Conservation (phyloP, 2,113 vertebrate genomes). For the Gadus macrocephalus region DNA sequence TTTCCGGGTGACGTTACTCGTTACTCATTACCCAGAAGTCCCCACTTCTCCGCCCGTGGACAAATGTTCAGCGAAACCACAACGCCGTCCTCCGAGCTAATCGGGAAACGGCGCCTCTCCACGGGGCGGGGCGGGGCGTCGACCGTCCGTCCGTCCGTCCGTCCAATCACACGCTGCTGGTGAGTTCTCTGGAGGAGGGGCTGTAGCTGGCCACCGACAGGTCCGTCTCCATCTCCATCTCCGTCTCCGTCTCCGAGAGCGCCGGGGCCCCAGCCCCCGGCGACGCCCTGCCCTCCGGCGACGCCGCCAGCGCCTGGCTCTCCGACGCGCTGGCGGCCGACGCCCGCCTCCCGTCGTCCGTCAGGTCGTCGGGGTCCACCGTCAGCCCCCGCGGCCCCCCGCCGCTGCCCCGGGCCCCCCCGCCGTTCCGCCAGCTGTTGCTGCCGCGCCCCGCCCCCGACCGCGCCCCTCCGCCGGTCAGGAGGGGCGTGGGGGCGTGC, state of each 20-base stretch:
- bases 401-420: constrained; percentile 39
- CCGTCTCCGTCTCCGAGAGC: constrained; percentile 45
- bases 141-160: neutral
- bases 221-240: constrained; percentile 74
- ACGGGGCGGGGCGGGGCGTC: no score
- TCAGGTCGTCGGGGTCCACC: constrained; percentile 55
- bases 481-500: constrained; percentile 74
- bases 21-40: no score
- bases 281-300: neutral
- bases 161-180: constrained; percentile 84
- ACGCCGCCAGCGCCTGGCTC: constrained; percentile 32
- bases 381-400: constrained; percentile 21
- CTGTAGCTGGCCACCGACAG: constrained; percentile 80
- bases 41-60: no score
- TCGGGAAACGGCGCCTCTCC: neutral
- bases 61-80: neutral
- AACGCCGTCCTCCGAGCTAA: no score
- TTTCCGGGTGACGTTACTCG: no score
- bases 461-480: constrained; percentile 58
- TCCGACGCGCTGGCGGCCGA: constrained; percentile 42
- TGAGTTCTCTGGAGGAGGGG: constrained; percentile 78
- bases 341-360: constrained; percentile 49
- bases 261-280: neutral
- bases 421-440: constrained; percentile 71
- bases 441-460: constrained; percentile 80